Evolutionary conservation across 2,113 vertebrate genomes (phyloP), one percentile per base, ranked within the genome.

Genomic region (Pantherophis guttatus): DNA sequence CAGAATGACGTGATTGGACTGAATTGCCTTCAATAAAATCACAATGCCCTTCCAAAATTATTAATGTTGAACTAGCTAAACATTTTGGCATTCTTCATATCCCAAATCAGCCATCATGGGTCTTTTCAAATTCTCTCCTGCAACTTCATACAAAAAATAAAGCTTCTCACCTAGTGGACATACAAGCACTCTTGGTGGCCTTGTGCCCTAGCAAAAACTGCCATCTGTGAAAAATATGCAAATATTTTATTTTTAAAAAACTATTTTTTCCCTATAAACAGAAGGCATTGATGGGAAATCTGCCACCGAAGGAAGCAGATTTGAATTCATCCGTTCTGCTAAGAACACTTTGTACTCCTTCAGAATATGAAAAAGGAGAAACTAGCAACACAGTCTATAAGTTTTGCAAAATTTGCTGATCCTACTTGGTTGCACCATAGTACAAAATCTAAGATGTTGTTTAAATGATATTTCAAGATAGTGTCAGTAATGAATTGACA

Each of bases 241-340:
- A 93, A 24, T 92, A 89, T 95, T 95, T 88, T 91, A 81, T 44
- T 17, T 91, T 89, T 91, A 7, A 17, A 29, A 65, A 65, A 70
- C 5, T 7, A 70, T 5, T 70, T 59, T 12, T 3, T 17, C 58
- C 39, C 53, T 91, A 13, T 39, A 93, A 95, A 93, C 86, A 95
- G 94, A 93, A 96, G 55, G 81, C 54, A 94, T 62, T 90, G 26
- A 39, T 70, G 48, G 93, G 94, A 95, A 96, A 93, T 89, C 19
- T 96, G 90, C 95, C 95, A 91, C 94, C 70, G 50, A 8, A 92
- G 88, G 94, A 96, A 94, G 94, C 59, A 85, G 55, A 92, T 94
- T 93, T 86, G 50, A 94, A 95, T 94, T 33, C 87, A 81, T 93
- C 94, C 93, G 53, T 44, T 93, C 93, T 91, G 88, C 91, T 92